A percentile compares a stretch with the other conserved stretches of the same genome.
These are phyloP conservation scores for Bombus sibiricus DNA, from an alignment of 1,140 invertebrate species.

Conservation along the genomic window DNA sequence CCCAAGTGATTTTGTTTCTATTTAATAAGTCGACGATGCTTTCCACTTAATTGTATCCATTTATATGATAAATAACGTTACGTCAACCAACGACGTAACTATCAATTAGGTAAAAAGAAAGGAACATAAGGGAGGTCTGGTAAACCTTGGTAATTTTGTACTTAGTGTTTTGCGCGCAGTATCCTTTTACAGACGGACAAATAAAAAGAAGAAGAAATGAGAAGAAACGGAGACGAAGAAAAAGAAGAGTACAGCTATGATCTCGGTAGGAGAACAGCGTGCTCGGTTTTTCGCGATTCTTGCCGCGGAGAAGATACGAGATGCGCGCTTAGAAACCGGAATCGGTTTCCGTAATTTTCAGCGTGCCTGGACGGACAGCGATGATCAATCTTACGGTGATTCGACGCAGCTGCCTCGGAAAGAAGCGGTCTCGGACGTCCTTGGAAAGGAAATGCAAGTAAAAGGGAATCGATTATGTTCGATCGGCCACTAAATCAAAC, in stretches of 20 bases:
- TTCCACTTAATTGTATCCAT: not conserved
- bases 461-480: slow-evolving; percentile 25
- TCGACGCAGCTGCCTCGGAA: slow-evolving; percentile 32
- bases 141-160: slow-evolving; percentile 13
- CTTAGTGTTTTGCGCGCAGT: slow-evolving; percentile 14
- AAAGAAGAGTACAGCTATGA: not conserved
- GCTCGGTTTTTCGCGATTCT: slow-evolving; percentile 40
- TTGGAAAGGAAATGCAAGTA: slow-evolving; percentile 19
- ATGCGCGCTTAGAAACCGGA: slow-evolving; percentile 42
- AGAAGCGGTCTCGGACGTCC: slow-evolving; percentile 19
- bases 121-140: not conserved
- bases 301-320: not conserved
- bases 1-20: too few species aligned
- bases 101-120: slow-evolving; percentile 6
- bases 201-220: not conserved
- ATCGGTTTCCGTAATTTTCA: slow-evolving; percentile 50
- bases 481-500: not conserved
- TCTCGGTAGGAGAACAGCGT: not conserved
- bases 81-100: not conserved
- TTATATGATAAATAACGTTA: slow-evolving; percentile 3
- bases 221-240: not conserved
- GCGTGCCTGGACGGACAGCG: slow-evolving; percentile 30
- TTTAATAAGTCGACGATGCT: not conserved
- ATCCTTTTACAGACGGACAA: not conserved
- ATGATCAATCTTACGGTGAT: slow-evolving; percentile 48